Base-by-base conservation (phyloP, 1,140 invertebrate species). In the Battus philenor region DNA sequence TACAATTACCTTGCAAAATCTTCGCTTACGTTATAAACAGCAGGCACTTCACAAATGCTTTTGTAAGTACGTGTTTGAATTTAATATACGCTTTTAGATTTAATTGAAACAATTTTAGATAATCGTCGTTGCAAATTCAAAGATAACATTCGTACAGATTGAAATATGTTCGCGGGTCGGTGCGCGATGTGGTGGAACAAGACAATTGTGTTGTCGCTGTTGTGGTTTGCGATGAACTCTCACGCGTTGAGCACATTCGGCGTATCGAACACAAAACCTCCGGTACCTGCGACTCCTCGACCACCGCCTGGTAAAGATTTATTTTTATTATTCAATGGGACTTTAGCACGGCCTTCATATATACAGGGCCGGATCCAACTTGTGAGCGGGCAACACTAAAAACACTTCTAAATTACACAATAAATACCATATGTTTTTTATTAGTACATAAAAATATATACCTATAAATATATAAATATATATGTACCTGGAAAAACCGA, bases 181-280 rank as follows among this genome's bases (percentile, higher is more conserved):
- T 26, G 24, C 36, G 36, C 8, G 43, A 45, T 45, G 16, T 31
- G 29, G 43, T 45, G 43, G 16, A 20, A 38, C 9, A 20, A 32
- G 30, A 38, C 16, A 11, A 18, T 26, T 15, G 34, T 56, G 22
- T 16, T 31, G 29, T 78, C 86, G 47, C 56, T 81, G 20, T 16
- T 31, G 33, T 79, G 86, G 47, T 56, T 80, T n/a, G 54, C 64
- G 12, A 59, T 63, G 13, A 62, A 75, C 32, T 68, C 85, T 2
- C 87, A 89, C 46, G 90, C 90, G n/a, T 79, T 91, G 10, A 91
- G 90, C 17, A 91, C 90, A 39, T 91, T 91, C 60, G 90, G 90
- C 10, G 91, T 91, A 61, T 89, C 88, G 9, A 91, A 89, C 48
- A 69, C 77, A 2, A 74, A 72, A 30, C 87, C 88, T 9, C 68